Percentiles rank a stretch among this genome's conserved stretches.
Evolutionary conservation across 2,113 vertebrate genomes (phyloP).

Genomic region (Axis porcinus): DNA sequence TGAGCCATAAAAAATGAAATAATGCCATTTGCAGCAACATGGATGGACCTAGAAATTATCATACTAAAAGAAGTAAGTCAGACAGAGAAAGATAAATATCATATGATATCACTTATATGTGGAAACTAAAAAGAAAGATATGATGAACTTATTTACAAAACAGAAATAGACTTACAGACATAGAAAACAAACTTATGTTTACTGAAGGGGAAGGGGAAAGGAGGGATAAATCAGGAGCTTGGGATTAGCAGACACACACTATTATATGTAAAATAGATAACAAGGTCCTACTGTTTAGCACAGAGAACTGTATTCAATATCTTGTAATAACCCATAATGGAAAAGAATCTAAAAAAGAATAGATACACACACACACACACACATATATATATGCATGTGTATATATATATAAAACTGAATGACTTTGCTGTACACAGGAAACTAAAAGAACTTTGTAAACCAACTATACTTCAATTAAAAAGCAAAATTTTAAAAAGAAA

Average conservation of each 20-base stretch:
- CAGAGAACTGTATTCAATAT: neutral
- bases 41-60: neutral
- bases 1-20: neutral
- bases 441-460: neutral
- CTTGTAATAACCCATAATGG: neutral
- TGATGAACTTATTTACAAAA: neutral
- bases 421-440: neutral
- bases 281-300: neutral
- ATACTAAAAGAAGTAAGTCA: neutral
- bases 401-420: neutral
- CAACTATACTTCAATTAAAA: neutral
- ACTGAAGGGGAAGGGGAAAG: neutral
- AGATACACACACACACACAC: neutral
- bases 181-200: neutral
- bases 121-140: neutral
- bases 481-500: neutral
- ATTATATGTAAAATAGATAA: neutral
- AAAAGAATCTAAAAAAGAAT: neutral
- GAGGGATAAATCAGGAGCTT: neutral
- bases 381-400: neutral
- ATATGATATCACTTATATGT: neutral
- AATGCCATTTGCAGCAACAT: neutral
- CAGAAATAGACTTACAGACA: neutral
- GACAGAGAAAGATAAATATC: neutral
- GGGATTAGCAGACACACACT: neutral